Conservation (phyloP, 2,797 vertebrate species). For the Esox masquinongy region DNA sequence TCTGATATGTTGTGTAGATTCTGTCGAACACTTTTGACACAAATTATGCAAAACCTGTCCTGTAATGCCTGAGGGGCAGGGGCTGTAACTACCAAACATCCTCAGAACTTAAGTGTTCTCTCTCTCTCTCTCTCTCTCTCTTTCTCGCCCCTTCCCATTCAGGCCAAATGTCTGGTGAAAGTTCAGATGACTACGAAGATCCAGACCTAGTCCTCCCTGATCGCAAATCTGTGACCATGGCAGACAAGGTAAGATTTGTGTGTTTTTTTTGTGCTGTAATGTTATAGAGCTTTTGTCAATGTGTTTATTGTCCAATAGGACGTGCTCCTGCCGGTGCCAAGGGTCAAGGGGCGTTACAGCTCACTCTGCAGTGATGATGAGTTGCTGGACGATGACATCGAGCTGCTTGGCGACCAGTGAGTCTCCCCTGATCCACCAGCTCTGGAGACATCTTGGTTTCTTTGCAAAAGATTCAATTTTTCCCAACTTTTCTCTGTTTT, state of each 20-base stretch:
- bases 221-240: not conserved
- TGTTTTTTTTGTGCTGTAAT: not conserved
- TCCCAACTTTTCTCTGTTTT: not conserved
- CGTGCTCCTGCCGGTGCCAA: conserved; percentile 59
- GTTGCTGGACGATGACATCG: conserved; percentile 65
- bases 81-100: not conserved
- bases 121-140: not conserved
- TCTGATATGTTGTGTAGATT: not conserved
- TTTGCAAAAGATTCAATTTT: not conserved
- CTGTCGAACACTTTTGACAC: not conserved
- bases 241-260: conserved; percentile 5
- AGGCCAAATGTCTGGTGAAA: conserved; percentile 22
- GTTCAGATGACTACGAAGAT: conserved; percentile 63
- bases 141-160: not conserved
- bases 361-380: conserved; percentile 78
- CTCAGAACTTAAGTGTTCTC: not conserved
- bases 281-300: conserved; percentile 22
- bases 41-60: conserved; percentile 8
- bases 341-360: conserved; percentile 34
- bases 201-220: not conserved
- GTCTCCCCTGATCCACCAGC: conserved; percentile 32
- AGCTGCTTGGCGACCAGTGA: conserved; percentile 52
- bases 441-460: not conserved
- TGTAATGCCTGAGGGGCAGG: not conserved
- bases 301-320: conserved; percentile 58